Base-by-base conservation (phyloP, 1,140 invertebrate genomes). In the Megathymus violae region DNA sequence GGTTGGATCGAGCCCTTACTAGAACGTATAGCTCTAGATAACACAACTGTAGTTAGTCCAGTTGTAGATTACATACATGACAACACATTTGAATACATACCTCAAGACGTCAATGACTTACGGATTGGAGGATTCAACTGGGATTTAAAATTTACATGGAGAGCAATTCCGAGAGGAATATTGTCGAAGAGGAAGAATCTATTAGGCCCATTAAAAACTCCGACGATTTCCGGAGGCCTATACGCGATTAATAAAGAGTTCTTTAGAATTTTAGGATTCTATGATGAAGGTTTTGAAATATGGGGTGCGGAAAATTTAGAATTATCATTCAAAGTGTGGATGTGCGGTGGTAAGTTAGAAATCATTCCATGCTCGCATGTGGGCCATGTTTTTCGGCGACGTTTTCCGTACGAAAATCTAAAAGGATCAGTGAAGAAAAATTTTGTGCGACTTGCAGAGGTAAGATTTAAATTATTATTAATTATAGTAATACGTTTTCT, bases 321-420 rank as follows among this genome's bases (percentile, higher is more conserved):
- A 91, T 90, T 99, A 6, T 99, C 98, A 0, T 99, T 99, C 88
- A 99, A 99, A 83, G 95, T 94, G 0, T 96, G 95, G 95, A 96
- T 96, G 95, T 96, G 95, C 69, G 95, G 94, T 62, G 95, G 98
- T 16, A 96, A 96, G 0, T 88, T 99, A 69, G 98, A 99, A 89
- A 99, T 99, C 70, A 94, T 99, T 4, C 98, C 98, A 2, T 99
- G 99, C 89, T 99, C 98, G n/a, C 98, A 99, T 89, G 98, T 99
- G 11, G 98, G 98, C 10, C 98, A 99, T 91, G 98, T 99, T 76
- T 99, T 99, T 93, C 93, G 98, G 82, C 98, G 96, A 91, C 93
- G 97, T 54, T 98, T 96, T 40, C 97, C 97, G 6, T 96, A 97
- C 89, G 97, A 97, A 89, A 97, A 96, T 38, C 96, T 97, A n/a